Evolutionary conservation across 2,888 invertebrate genomes (phyloP).

Genomic region (Erebia aethiops): DNA sequence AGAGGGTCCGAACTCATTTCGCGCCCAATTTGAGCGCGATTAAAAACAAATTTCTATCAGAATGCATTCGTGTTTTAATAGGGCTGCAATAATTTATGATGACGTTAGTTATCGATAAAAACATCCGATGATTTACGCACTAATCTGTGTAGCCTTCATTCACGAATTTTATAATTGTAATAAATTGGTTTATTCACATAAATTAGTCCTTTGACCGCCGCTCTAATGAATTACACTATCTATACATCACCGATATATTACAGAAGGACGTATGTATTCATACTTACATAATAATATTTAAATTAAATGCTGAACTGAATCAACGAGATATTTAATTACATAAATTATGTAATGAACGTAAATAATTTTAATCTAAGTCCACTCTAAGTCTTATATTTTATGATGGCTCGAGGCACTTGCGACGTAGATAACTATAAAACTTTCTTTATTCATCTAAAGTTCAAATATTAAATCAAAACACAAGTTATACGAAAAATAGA

Average conservation of each 20-base stretch:
- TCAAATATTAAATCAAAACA: background rate
- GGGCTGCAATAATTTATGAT: constrained; percentile 52
- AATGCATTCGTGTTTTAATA: constrained; percentile 72
- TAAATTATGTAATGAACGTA: constrained; percentile 14
- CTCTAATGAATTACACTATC: constrained; percentile 10
- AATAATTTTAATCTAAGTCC: constrained; percentile 11
- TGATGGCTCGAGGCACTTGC: constrained; percentile 6
- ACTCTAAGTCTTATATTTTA: constrained; percentile 9
- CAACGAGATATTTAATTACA: constrained; percentile 13
- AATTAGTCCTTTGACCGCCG: constrained; percentile 28
- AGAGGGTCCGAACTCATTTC: constrained; percentile 76
- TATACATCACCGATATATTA: constrained; percentile 7
- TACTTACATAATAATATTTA: constrained; percentile 1
- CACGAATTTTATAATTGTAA: constrained; percentile 30
- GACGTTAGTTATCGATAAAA: constrained; percentile 47
- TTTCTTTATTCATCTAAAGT: constrained; percentile 11
- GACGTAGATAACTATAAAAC: background rate
- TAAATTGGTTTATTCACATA: constrained; percentile 36
- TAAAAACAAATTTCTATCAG: constrained; percentile 81
- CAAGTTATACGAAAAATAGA: too few relatives aligned
- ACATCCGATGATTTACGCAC: constrained; percentile 41
- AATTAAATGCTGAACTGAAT: constrained; percentile 7
- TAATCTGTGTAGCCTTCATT: constrained; percentile 40
- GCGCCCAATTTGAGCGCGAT: constrained; percentile 82
- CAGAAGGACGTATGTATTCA: background rate